phyloP scores from a whole-genome alignment of 2,797 vertebrate genomes.

The Sylvia borin region DNA sequence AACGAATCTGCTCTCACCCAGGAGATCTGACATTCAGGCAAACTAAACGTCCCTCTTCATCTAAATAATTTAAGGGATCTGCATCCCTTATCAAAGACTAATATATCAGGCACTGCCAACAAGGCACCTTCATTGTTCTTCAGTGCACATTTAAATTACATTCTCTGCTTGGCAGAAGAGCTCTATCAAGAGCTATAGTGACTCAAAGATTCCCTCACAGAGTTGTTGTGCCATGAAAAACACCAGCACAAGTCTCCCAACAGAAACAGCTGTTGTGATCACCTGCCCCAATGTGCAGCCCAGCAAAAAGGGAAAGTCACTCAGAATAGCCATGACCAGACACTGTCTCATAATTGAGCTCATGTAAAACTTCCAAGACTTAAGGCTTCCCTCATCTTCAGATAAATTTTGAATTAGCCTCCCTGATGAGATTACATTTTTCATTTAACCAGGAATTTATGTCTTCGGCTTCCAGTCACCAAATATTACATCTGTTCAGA shows the following conservation, averaged over 20 bases:
- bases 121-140: conserved; percentile 45
- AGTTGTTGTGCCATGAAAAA: neutral
- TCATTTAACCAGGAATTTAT: neutral
- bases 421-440: neutral
- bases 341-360: neutral
- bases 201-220: neutral
- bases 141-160: neutral
- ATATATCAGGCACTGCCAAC: conserved; percentile 8
- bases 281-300: neutral
- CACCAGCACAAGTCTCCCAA: neutral
- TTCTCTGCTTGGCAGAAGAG: neutral
- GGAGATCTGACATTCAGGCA: conserved; percentile 64
- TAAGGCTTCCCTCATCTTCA: neutral
- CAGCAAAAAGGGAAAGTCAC: neutral
- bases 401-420: neutral
- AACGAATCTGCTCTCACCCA: conserved; percentile 23
- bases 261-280: neutral
- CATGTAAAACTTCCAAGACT: neutral
- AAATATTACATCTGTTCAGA: neutral
- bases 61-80: conserved; percentile 59
- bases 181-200: neutral
- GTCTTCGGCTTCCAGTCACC: neutral
- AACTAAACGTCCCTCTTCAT: conserved; percentile 17
- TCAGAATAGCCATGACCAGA: neutral
- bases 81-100: conserved; percentile 42